Evolutionary conservation across 2,113 vertebrate genomes (phyloP).

Genomic region (Oncorhynchus gorbuscha): DNA sequence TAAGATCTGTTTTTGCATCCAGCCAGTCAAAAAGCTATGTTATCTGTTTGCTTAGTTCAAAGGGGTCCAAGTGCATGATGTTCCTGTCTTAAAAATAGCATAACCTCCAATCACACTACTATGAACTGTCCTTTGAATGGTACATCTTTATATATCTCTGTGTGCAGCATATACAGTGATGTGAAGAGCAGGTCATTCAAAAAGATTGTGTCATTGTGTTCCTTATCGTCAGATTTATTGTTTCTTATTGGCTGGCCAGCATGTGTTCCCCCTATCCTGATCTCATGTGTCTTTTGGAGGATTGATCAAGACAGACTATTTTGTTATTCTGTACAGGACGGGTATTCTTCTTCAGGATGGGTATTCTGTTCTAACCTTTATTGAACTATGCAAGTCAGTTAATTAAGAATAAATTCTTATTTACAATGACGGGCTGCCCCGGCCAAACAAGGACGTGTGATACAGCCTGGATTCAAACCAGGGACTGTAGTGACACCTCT

Average conservation of each 20-base stretch:
- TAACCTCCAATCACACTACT: neutral
- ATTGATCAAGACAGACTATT: no score
- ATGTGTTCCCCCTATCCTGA: neutral
- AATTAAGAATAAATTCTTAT: no score
- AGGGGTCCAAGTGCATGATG: neutral
- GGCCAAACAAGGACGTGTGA: no score
- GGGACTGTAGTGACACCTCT: no score
- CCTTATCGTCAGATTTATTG: constrained; percentile 9
- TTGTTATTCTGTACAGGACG: no score
- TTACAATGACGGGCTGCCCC: no score
- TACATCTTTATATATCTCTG: constrained; percentile 20
- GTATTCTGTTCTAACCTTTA: no score
- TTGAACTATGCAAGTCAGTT: no score
- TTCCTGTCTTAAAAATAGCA: neutral
- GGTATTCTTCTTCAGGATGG: no score
- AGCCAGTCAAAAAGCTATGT: neutral
- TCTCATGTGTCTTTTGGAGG: neutral
- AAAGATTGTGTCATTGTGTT: neutral
- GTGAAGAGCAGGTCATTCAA: constrained; percentile 4
- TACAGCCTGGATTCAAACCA: no score
- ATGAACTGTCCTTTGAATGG: constrained; percentile 10
- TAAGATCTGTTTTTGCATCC: neutral
- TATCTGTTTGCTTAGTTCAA: neutral
- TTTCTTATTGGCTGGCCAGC: constrained; percentile 10
- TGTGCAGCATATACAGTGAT: neutral